phyloP scores from a whole-genome alignment of 2,888 invertebrate genomes.

The Lithodes maja region DNA sequence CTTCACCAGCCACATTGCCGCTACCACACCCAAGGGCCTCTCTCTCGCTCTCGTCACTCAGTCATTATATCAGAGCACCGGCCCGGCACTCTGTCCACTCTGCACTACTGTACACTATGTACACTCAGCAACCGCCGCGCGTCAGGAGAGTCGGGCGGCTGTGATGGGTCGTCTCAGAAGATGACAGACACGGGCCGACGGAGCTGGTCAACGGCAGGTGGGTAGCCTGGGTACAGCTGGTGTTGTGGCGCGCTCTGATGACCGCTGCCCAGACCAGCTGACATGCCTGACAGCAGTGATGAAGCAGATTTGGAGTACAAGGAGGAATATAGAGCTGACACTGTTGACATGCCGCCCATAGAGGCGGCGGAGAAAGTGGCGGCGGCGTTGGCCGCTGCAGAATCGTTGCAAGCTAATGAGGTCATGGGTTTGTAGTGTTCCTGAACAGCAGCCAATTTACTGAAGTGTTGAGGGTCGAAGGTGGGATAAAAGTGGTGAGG shows the following conservation, averaged over 20 bases:
- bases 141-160: slow-evolving; percentile 9
- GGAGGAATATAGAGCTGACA: slow-evolving; percentile 80
- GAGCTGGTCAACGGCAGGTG: slow-evolving; percentile 85
- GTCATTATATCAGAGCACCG: neutral
- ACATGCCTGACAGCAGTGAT: slow-evolving; percentile 63
- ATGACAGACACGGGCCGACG: slow-evolving; percentile 80
- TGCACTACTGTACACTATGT: slow-evolving; percentile 59
- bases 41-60: neutral
- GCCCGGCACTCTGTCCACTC: slow-evolving; percentile 25
- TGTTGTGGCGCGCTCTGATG: slow-evolving; percentile 57
- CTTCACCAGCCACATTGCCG: slow-evolving; percentile 1
- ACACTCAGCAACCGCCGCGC: slow-evolving; percentile 38
- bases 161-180: slow-evolving; percentile 76
- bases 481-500: slow-evolving; percentile 69
- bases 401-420: slow-evolving; percentile 76
- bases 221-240: slow-evolving; percentile 83
- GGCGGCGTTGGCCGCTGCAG: slow-evolving; percentile 85
- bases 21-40: neutral
- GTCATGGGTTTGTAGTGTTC: slow-evolving; percentile 80
- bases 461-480: slow-evolving; percentile 70
- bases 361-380: slow-evolving; percentile 76
- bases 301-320: slow-evolving; percentile 77
- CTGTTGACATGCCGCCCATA: slow-evolving; percentile 64
- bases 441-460: slow-evolving; percentile 65
- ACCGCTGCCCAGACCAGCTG: slow-evolving; percentile 50